Evolutionary conservation across 64 coral and sea anemone species (phyloP), one percentile per base, ranked within the genome.

Genomic region (Anthopleura sola): DNA sequence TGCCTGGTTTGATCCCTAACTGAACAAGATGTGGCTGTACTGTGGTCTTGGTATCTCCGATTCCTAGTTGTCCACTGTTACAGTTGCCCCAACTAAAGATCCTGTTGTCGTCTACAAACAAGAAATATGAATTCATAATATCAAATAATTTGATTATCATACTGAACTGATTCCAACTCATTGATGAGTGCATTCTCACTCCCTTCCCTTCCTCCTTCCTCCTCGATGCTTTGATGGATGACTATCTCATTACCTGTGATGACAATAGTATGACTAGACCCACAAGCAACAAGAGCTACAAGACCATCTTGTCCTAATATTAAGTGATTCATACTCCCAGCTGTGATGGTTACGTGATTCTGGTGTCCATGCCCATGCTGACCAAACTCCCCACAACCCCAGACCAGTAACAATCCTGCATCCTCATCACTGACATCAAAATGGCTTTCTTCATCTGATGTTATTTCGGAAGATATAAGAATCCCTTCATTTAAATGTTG

Each of bases 311-410:
- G 87, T 20, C 93, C 89, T 34, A 88, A 56, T 80, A 86, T 85
- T 38, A 92, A 38, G 23, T 87, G 90, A 64, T 51, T 89, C 6
- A 36, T 53, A 44, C 87, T 10, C 46, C 87, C 89, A 90, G 88
- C 60, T 62, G 19, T 36, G 51, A 64, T 36, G 7, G 60, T 38
- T 21, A 94, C 87, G 85, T 98, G 92, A 34, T 91, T 74, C 58
- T 32, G 88, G 24, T 94, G 92, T 24, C 90, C 86, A 89, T 92
- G 96, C 2, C 96, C 96, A 90, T 98, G 96, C 33, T 98, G 96
- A 36, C 89, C 96, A 90, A 98, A 98, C 82, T 98, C 96, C 37
- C 96, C 96, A 87, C 96, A 98, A 37, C 96, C 96, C 96, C 96
- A 98, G n/a, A 90, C 90, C 46, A 98, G 75, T 39, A 98, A 90